Base-by-base conservation (phyloP, 2,888 invertebrate species). In the Drosophila picticornis region DNA sequence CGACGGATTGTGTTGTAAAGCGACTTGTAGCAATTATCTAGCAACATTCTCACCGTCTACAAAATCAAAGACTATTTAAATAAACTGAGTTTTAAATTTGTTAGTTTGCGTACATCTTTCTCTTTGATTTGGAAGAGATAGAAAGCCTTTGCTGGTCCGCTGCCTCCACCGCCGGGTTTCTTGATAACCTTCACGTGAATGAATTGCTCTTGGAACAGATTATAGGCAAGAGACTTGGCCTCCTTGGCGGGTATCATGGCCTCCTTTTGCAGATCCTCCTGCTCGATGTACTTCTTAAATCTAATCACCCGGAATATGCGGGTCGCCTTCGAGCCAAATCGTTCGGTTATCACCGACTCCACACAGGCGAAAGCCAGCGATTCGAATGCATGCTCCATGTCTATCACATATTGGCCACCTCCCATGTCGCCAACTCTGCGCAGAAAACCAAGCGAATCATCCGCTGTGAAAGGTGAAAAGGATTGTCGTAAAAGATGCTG, bases 171-270 rank as follows among this genome's bases (percentile, higher is more conserved):
- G 43, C 95, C 95, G 0, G 95, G 94, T 92, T 96, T 97, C 29
- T 96, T 94, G 87, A 97, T 94, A 63, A 97, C 96, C 93, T 97
- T 93, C 0, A 93, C 92, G 71, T 93, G 93, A 29, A 92, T 88
- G 62, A 93, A 93, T 72, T 93, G 92, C 90, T 98, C 97, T 91
- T 97, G 96, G 57, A 98, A 94, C 77, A 99, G 94, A 80, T 95
- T 96, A 93, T 98, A 98, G 0, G 98, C 96, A 19, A 98, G 93
- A 77, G 97, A 95, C 92, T 99, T 99, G 3, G 98, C 97, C 92
- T 98, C 98, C 92, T 99, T 99, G 31, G 97, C 96, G 0, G 98
- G 97, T 84, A 99, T 95, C 98, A 99, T 98, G 0, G 97, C 98
- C 81, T 97, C 94, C 88, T 97, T 97, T 92, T 98, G 98, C 68